Base-by-base conservation (phyloP, 2,797 vertebrate genomes). In the Onychomys leucogaster region DNA sequence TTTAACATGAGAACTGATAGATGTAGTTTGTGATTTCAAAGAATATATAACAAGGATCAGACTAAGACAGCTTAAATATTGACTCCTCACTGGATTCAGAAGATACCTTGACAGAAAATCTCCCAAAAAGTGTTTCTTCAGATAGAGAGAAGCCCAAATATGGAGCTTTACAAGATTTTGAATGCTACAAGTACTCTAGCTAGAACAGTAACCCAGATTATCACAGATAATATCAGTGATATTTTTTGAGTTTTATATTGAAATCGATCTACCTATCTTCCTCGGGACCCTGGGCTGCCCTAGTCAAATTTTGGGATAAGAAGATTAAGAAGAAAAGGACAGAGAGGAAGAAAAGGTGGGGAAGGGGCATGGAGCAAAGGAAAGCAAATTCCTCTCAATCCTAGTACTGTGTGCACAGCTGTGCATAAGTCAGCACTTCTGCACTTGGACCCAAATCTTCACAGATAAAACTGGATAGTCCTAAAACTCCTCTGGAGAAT, bases 1-100 rank as follows among this genome's bases (percentile, higher is more conserved):
- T 89, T 89, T 93, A 43, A 71, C 63, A 32, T 87, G 37, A 76
- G 41, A 86, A 91, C 16, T 43, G 21, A 75, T 52, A 14, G 13
- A 41, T 87, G 2, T 65, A 73, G 34, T 37, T 85, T 91, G 69
- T 29, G 88, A 73, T 90, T 97, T 87, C 59, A 87, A 92, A 96
- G 89, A 17, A 9, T 32, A 73, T 89, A 34, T 93, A 52, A 78
- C 73, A 82, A 59, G 0, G 37, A 78, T 94, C 73, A 87, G 63
- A 88, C 61, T 63, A 78, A 94, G 78, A 46, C 41, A 78, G 32
- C 78, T 89, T 92, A 61, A 89, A 88, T 84, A 71, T 16, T 92
- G 67, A 92, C 37, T 94, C 82, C 82, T 46, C 23, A 5, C 55
- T 6, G 65, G 34, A 77, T 91, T 87, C 81, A 82, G n/a, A 80